Conservation (phyloP, 2,113 vertebrate genomes). For the Marcusenius ussheri region DNA sequence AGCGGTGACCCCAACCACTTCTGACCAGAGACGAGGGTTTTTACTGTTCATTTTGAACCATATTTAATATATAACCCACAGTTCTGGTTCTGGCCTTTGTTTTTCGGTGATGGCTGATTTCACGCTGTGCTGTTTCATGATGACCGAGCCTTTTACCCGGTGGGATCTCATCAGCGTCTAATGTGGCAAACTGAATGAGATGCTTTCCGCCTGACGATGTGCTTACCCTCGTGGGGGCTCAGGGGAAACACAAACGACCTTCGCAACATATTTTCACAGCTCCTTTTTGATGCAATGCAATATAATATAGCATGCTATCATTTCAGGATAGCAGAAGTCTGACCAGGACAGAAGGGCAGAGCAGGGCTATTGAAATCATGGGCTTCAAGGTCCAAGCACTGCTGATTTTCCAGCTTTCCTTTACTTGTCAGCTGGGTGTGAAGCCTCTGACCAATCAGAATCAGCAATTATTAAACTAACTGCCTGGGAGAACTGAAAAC, state of each 20-base stretch:
- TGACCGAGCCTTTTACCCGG: constrained; percentile 9
- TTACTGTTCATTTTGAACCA: not conserved
- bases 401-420: no score
- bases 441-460: no score
- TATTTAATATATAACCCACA: not conserved
- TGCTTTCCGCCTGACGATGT: not conserved
- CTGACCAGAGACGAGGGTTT: not conserved
- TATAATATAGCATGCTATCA: not conserved
- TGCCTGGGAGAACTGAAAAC: no score
- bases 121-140: constrained; percentile 10
- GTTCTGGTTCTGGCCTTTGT: constrained; percentile 16
- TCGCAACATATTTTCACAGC: not conserved
- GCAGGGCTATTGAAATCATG: no score
- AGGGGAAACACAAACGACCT: not conserved
- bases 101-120: constrained; percentile 10
- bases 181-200: constrained; percentile 8
- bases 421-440: no score
- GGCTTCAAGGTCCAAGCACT: no score
- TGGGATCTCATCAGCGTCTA: constrained; percentile 3
- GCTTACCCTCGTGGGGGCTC: not conserved
- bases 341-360: not conserved
- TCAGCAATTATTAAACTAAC: no score
- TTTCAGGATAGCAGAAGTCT: not conserved
- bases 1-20: not conserved
- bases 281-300: not conserved